phyloP scores from a whole-genome alignment of 2,888 invertebrate species.

The Agriopis marginaria region DNA sequence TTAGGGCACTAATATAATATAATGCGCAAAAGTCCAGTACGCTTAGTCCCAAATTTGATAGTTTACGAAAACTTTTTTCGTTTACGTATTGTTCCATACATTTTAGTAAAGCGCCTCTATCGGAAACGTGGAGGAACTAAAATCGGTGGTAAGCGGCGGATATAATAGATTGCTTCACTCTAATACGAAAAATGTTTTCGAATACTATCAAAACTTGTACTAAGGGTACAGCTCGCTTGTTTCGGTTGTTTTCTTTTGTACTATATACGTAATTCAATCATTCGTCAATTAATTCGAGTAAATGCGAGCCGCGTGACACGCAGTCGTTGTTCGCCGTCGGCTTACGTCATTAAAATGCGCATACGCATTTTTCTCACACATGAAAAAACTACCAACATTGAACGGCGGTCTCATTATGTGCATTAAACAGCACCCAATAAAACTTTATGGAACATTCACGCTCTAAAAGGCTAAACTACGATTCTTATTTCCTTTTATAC shows the following conservation, averaged over 20 bases:
- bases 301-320: constrained; percentile 71
- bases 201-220: too few species aligned
- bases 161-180: too few species aligned
- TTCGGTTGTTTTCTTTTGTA: constrained; percentile 82
- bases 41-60: too few species aligned
- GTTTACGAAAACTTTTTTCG: too few species aligned
- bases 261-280: constrained; percentile 78
- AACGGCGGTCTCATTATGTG: constrained; percentile 62
- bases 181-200: too few species aligned
- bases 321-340: constrained; percentile 48
- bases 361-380: constrained; percentile 70
- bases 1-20: constrained; percentile 37
- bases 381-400: constrained; percentile 63
- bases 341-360: constrained; percentile 77
- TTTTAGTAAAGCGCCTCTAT: too few species aligned
- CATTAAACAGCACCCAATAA: constrained; percentile 64
- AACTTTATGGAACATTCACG: constrained; percentile 63
- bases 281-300: constrained; percentile 80
- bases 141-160: too few species aligned
- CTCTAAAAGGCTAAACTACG: constrained; percentile 61
- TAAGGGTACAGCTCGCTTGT: constrained; percentile 61
- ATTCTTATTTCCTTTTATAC: constrained; percentile 55
- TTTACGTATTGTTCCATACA: too few species aligned
- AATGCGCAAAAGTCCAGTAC: constrained; percentile 60
- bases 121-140: too few species aligned